Evolutionary conservation across 1,140 invertebrate species (phyloP), one percentile per base, ranked within the genome.

Genomic region (Pachypsylla venusta): DNA sequence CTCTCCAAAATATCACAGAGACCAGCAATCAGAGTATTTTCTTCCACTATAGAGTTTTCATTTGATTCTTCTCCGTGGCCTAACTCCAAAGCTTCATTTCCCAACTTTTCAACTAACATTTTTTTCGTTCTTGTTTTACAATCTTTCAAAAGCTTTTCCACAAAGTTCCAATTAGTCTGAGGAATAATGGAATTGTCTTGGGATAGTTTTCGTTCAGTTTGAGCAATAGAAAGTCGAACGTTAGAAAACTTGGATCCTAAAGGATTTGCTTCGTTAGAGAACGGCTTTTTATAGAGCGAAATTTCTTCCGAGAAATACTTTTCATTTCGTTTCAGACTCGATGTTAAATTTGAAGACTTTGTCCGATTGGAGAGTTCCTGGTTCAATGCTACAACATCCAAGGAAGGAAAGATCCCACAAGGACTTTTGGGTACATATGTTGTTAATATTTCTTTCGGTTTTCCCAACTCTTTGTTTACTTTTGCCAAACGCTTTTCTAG

Each of bases 111-210:
- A 0, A 99, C 81, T 26, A 98, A 72, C 91, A 99, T 98, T 67
- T 93, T 76, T 74, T 99, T 99, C 1, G 95, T 98, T 79, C 93
- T 89, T 25, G 79, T 81, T 74, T 91, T 92, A 62, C 87, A 89
- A 70, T 92, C 89, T 80, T 93, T 93, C 14, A 99, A 75, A 62
- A 99, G 77, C 68, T 94, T 93, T 69, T 98, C 92, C 19, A 99
- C 93, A 76, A 99, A 99, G 39, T 89, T 92, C 86, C 92, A 95
- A 74, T 99, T 98, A 14, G 91, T 91, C 72, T 97, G 92, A n/a
- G 91, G 92, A 64, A 93, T 87, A n/a, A 88, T 3, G 85, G 84
- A 61, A 84, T 86, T 63, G 82, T 80, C 63, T 84, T 83, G 39
- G 58, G 56, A 48, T 53, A 42, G 10, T 35, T 26, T 12, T 24